Evolutionary conservation across 2,888 invertebrate species (phyloP), one percentile per base, ranked within the genome.

Genomic region (Maniola hyperantus): DNA sequence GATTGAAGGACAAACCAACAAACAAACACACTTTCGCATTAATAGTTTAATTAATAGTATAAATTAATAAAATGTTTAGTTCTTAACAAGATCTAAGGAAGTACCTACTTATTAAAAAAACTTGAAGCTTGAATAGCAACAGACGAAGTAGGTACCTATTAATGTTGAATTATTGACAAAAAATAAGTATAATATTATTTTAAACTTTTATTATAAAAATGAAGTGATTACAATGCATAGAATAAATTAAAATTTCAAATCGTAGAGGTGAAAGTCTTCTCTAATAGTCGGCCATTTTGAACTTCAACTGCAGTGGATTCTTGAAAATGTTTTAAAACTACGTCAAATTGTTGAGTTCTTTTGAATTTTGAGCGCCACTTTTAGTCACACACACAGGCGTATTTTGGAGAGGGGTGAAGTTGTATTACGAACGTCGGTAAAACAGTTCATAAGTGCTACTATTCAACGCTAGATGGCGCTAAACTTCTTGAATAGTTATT

Each of bases 351-450:
- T 57, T 34, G 66, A 68, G 57, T 71, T 62, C 69, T 72, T 75
- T 76, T 70, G 75, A 86, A 85, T 83, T 85, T 83, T 74, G 84
- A 78, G 83, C 83, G 84, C 82, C 77, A 79, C 80, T 74, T 76
- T 69, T 68, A 42, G 26, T 46, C 69, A 84, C 84, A 60, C 88
- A 87, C 87, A 88, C 88, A 33, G 10, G 83, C 71, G 62, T 39
- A 76, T 73, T 0, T 55, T 54, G 68, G 73, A 75, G 71, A 71
- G 73, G 73, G 74, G 66, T 70, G 64, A 34, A 72, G 73, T 68
- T 72, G 57, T 75, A 72, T 73, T 74, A 51, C 74, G 64, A 55
- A 8, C 55, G 81, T 80, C 79, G 83, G 74, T 86, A 83, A 83
- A 85, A 71, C 84, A 85, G 87, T 71, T 0, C 33, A 39, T 15